Evolutionary conservation across 64 coral and sea anemone genomes (phyloP).

Genomic region (Montipora foliosa): DNA sequence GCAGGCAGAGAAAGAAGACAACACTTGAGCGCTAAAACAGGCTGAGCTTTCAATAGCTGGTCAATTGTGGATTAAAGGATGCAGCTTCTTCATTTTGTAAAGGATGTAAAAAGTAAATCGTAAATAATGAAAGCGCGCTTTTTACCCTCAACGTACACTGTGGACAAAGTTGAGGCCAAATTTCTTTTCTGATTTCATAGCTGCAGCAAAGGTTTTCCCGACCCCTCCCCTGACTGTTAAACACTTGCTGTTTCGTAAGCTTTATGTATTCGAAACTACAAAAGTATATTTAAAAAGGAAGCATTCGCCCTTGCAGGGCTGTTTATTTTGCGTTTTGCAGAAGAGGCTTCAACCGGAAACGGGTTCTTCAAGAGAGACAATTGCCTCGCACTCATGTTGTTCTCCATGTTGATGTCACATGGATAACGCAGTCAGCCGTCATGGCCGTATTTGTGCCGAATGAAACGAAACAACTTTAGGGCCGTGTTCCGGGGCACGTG

Average conservation of each 20-base stretch:
- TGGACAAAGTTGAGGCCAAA: too few relatives aligned
- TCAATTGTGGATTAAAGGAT: too few relatives aligned
- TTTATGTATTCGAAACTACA: slow-evolving; percentile 3
- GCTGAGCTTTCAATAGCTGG: too few relatives aligned
- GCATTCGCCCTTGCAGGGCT: too few relatives aligned
- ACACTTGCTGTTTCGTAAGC: not conserved
- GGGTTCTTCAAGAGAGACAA: not conserved
- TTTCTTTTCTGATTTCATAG: too few relatives aligned
- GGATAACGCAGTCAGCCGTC: slow-evolving; percentile 8
- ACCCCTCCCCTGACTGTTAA: not conserved
- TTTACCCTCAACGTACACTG: too few relatives aligned
- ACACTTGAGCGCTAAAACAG: too few relatives aligned
- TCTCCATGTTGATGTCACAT: slow-evolving; percentile 60
- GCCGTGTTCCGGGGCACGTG: slow-evolving; percentile 92
- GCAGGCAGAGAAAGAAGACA: too few relatives aligned
- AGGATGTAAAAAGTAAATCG: too few relatives aligned
- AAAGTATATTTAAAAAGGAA: not conserved
- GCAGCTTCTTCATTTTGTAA: too few relatives aligned
- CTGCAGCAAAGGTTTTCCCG: not conserved
- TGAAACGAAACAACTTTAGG: slow-evolving; percentile 54
- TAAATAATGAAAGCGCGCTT: too few relatives aligned
- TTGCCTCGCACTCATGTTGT: slow-evolving; percentile 35
- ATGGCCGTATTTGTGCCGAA: slow-evolving; percentile 13
- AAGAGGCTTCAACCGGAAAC: not conserved
- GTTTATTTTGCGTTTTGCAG: not conserved